Conservation (phyloP, 2,888 invertebrate genomes). For the Byasa hedistus region DNA sequence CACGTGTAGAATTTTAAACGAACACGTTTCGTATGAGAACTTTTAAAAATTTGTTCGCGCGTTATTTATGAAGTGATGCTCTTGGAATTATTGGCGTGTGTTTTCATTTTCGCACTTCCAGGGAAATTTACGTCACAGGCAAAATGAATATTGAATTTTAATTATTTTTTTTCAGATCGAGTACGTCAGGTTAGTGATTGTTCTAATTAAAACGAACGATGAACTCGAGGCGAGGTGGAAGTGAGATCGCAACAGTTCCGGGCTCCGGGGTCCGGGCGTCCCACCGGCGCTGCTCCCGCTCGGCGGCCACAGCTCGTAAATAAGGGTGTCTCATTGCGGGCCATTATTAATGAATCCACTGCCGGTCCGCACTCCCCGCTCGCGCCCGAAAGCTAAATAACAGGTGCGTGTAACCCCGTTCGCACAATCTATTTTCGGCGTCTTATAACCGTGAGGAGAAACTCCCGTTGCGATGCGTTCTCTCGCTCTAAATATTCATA, state of each 20-base stretch:
- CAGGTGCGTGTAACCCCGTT: slow-evolving; percentile 80
- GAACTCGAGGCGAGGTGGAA: not conserved
- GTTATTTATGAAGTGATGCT: slow-evolving; percentile 29
- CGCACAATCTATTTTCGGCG: slow-evolving; percentile 80
- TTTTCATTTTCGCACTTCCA: slow-evolving; percentile 27
- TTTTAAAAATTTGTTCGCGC: slow-evolving; percentile 27
- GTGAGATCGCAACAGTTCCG: slow-evolving; percentile 7
- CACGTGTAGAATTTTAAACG: slow-evolving; percentile 24
- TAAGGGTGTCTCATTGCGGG: slow-evolving; percentile 77
- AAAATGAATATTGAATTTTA: slow-evolving; percentile 24
- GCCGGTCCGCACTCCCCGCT: slow-evolving; percentile 58
- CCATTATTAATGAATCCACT: slow-evolving; percentile 78
- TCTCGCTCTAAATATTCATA: slow-evolving; percentile 77
- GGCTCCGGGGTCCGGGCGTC: not conserved
- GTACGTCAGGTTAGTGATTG: slow-evolving; percentile 4
- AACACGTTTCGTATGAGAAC: slow-evolving; percentile 26
- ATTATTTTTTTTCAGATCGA: slow-evolving; percentile 5
- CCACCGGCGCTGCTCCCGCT: slow-evolving; percentile 33
- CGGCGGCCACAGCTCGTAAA: slow-evolving; percentile 72
- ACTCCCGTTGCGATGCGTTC: slow-evolving; percentile 63
- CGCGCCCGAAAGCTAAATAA: slow-evolving; percentile 73
- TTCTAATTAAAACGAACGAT: slow-evolving; percentile 8
- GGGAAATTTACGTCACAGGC: slow-evolving; percentile 12
- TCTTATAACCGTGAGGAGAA: slow-evolving; percentile 76
- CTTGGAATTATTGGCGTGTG: slow-evolving; percentile 27